Base-by-base conservation (phyloP, 2,797 vertebrate genomes). In the Chaetophractus vellerosus region DNA sequence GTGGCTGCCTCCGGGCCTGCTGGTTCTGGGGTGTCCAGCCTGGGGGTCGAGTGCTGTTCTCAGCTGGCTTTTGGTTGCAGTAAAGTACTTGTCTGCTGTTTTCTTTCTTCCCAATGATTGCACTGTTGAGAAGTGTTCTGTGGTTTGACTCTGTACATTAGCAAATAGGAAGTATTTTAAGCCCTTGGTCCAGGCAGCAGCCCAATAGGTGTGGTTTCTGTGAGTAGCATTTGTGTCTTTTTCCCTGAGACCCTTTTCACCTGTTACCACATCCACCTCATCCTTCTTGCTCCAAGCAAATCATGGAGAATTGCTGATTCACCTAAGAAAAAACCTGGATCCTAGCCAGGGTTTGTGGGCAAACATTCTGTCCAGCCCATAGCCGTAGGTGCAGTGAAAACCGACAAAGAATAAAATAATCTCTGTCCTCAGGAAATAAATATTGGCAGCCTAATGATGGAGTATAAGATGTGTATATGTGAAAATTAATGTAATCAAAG, bases 21-120 rank as follows among this genome's bases (percentile, higher is more conserved):
- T 3, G 6, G 38, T 45, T 45, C 45, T 45, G 3, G 55, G 24
- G 48, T 6, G 15, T 2, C 5, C 6, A 0, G 9, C 16, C 2
- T 1, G 3, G 3, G 41, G 31, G 15, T 1, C 0, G 63, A 21
- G 21, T 0, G 2, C 55, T 11, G n/a, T 12, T 36, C 0, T 6
- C 26, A 3, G n/a, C 26, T n/a, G 0, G n/a, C 33, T 83, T 66
- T 57, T 8, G 75, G 38, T 72, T 26, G 41, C 28, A 5, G 2
- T 48, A 55, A 48, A 36, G 4, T 50, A 1, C 24, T 8, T n/a
- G 52, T 57, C 52, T 23, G 9, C 18, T 68, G 55, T 55, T 71
- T 4, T 48, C 50, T 74, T 69, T 74, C 21, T 68, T 91, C 52
- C 52, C 5, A 0, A 16, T 38, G 36, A 36, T 41, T 41, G 68